Conservation (phyloP, 2,113 vertebrate genomes). For the Panurus biarmicus region DNA sequence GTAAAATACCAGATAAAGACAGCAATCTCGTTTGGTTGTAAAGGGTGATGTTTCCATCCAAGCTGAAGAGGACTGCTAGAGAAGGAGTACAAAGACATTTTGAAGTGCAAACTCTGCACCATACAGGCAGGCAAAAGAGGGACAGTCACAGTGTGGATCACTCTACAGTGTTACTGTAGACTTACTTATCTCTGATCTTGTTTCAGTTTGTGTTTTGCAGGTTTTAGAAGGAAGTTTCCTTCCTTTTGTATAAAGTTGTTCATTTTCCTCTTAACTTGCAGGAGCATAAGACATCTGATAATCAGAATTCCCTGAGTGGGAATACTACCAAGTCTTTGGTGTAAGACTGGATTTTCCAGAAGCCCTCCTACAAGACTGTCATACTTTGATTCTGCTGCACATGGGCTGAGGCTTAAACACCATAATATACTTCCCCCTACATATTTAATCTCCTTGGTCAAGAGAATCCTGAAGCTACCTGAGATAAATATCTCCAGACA, state of each 20-base stretch:
- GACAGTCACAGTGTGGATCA: background rate
- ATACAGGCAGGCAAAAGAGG: background rate
- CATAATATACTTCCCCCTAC: background rate
- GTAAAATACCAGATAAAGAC: background rate
- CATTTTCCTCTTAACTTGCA: background rate
- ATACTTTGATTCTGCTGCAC: background rate
- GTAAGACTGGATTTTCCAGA: background rate
- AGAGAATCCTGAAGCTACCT: background rate
- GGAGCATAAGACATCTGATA: background rate
- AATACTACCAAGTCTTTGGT: background rate
- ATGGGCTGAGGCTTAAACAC: background rate
- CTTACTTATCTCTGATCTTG: background rate
- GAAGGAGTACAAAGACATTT: background rate
- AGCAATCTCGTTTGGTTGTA: background rate
- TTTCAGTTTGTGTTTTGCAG: background rate
- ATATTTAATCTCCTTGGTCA: background rate
- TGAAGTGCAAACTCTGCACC: background rate
- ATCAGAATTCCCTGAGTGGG: background rate
- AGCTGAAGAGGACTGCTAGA: background rate
- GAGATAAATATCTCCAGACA: background rate
- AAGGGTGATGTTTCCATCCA: background rate
- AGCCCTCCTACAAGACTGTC: background rate
- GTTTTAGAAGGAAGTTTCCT: background rate
- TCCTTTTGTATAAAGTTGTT: background rate
- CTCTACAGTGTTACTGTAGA: background rate